Conservation (phyloP, 2,113 vertebrate genomes). For the Nycticryphes semicollaris region DNA sequence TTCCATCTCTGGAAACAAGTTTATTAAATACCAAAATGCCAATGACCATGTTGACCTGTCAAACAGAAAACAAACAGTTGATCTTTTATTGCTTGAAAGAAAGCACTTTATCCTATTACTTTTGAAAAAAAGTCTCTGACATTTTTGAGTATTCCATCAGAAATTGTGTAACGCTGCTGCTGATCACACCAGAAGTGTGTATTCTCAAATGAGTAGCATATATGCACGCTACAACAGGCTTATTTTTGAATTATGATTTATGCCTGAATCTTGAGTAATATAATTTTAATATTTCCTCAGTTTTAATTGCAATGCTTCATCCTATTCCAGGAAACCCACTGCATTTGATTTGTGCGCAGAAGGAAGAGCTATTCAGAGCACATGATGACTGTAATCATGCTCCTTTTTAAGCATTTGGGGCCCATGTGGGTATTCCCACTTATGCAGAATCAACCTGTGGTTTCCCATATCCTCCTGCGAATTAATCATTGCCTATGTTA, state of each 20-base stretch:
- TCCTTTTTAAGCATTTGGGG: not conserved
- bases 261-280: not conserved
- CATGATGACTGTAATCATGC: rapidly evolving
- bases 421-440: not conserved
- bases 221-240: not conserved
- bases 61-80: conserved; percentile 72
- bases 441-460: not conserved
- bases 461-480: not conserved
- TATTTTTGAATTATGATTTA: not conserved
- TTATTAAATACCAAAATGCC: conserved; percentile 99
- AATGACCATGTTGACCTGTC: conserved; percentile 99
- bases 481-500: not conserved
- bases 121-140: not conserved
- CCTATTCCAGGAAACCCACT: not conserved
- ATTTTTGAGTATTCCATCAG: not conserved
- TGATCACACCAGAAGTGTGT: not conserved
- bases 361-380: not conserved
- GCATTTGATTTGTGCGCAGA: not conserved
- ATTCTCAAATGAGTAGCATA: not conserved
- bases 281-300: not conserved
- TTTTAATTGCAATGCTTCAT: not conserved
- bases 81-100: conserved; percentile 39
- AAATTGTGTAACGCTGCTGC: not conserved
- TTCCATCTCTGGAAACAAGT: conserved; percentile 99
- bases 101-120: not conserved